A percentile compares a stretch with the other conserved stretches of the same genome.
Conservation (phyloP, 2,797 vertebrate species). For the Mionectes olivaceus region DNA sequence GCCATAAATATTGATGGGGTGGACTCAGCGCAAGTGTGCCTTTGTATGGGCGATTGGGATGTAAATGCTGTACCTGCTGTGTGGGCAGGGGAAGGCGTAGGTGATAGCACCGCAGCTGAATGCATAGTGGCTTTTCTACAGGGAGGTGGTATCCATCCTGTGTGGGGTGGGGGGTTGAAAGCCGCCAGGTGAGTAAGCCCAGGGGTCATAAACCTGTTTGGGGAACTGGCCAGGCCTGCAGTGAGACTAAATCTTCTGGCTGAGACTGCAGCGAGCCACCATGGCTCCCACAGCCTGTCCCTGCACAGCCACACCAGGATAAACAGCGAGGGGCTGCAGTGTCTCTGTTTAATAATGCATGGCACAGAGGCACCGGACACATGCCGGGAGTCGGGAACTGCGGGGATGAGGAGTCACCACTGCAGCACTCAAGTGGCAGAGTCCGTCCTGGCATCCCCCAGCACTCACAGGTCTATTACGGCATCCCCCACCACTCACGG, state of each 20-base stretch:
- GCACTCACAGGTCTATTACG: neutral
- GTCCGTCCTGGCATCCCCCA: accelerated
- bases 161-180: neutral
- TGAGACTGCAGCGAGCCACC: neutral
- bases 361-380: constrained; percentile 14
- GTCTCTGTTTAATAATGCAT: constrained; percentile 55
- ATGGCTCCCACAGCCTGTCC: neutral
- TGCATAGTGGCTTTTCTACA: neutral
- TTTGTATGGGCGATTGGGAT: neutral
- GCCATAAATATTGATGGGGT: constrained; percentile 64
- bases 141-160: neutral
- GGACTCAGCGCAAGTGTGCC: neutral
- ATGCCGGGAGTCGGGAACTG: neutral
- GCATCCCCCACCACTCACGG: accelerated
- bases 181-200: neutral
- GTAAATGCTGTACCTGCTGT: constrained; percentile 16
- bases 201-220: neutral
- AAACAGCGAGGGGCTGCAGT: constrained; percentile 47
- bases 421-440: neutral
- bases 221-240: neutral
- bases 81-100: neutral
- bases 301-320: neutral
- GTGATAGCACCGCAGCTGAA: neutral
- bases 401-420: neutral
- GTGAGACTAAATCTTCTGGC: neutral